Conservation (phyloP, 2,888 invertebrate genomes). For the Amorpha juglandis region DNA sequence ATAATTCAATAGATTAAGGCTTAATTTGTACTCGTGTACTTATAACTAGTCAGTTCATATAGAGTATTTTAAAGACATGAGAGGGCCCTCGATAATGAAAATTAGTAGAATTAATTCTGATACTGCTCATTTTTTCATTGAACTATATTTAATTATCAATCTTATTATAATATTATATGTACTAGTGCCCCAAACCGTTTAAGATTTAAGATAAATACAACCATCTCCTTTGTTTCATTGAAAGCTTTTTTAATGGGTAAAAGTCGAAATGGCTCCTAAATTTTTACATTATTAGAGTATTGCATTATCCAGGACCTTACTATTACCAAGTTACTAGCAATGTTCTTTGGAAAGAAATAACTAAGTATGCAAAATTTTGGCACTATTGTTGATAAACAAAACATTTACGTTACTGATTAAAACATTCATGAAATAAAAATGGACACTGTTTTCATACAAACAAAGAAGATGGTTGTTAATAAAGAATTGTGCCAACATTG, state of each 20-base stretch:
- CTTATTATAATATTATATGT: neutral
- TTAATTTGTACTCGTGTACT: conserved; percentile 4
- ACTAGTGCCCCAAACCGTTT: conserved; percentile 11
- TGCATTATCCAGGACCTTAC: too few relatives aligned
- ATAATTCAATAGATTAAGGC: conserved; percentile 7
- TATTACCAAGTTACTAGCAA: too few relatives aligned
- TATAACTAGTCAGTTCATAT: neutral
- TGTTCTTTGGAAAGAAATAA: too few relatives aligned
- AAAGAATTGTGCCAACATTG: conserved; percentile 26
- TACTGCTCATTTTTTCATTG: conserved; percentile 9
- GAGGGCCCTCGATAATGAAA: conserved; percentile 1
- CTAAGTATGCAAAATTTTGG: too few relatives aligned
- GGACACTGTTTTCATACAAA: neutral
- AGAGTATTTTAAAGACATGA: conserved; percentile 3
- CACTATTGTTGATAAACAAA: too few relatives aligned
- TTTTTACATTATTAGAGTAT: too few relatives aligned
- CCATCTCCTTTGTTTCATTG: neutral
- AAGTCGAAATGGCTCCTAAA: neutral
- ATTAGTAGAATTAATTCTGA: neutral
- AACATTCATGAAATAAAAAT: neutral
- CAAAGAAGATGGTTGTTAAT: conserved; percentile 3
- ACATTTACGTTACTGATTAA: too few relatives aligned
- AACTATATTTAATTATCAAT: neutral
- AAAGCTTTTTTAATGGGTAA: neutral
- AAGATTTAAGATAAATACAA: conserved; percentile 14